A percentile compares a stretch with the other conserved stretches of the same genome.
phyloP scores from a whole-genome alignment of 1,140 invertebrate genomes.

The Meloidogyne floridensis region DNA sequence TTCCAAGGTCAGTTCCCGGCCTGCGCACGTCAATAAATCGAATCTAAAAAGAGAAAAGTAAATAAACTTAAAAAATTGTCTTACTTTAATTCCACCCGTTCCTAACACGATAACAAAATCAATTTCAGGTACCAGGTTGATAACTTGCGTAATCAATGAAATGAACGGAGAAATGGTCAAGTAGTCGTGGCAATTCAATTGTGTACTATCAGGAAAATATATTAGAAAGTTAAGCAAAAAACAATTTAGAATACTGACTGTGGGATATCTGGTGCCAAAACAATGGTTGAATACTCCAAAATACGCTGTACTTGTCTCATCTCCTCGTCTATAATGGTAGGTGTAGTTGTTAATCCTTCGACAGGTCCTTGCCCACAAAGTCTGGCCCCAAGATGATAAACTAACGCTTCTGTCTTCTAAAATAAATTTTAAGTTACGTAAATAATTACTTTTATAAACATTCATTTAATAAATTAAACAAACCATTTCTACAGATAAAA shows the following conservation, averaged over 20 bases:
- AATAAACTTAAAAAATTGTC: slow-evolving; percentile 15
- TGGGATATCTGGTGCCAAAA: slow-evolving; percentile 64
- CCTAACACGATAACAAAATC: slow-evolving; percentile 58
- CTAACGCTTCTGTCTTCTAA: slow-evolving; percentile 60
- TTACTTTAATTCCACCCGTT: slow-evolving; percentile 63
- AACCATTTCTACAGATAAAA: slow-evolving; percentile 56
- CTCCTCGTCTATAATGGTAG: slow-evolving; percentile 34
- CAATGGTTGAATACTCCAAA: slow-evolving; percentile 51
- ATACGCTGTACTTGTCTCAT: slow-evolving; percentile 39
- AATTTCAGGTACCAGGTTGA: slow-evolving; percentile 55
- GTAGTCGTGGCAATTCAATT: slow-evolving; percentile 64
- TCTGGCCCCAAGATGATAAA: slow-evolving; percentile 55
- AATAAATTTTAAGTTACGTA: slow-evolving; percentile 17
- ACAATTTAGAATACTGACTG: slow-evolving; percentile 17
- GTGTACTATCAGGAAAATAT: slow-evolving; percentile 31
- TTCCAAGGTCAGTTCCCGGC: slow-evolving; percentile 16
- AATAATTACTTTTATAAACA: too few relatives aligned
- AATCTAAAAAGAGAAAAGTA: slow-evolving; percentile 2
- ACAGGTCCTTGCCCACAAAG: slow-evolving; percentile 45
- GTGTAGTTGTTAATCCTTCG: slow-evolving; percentile 11
- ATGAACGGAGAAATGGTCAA: slow-evolving; percentile 60
- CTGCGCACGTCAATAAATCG: slow-evolving; percentile 40
- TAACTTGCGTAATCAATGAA: slow-evolving; percentile 46
- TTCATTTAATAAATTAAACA: not conserved
- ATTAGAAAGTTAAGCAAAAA: not conserved